Conservation (phyloP, 37 sponge, comb jelly and placozoan species). For the Chondrilla cf. caribensis region DNA sequence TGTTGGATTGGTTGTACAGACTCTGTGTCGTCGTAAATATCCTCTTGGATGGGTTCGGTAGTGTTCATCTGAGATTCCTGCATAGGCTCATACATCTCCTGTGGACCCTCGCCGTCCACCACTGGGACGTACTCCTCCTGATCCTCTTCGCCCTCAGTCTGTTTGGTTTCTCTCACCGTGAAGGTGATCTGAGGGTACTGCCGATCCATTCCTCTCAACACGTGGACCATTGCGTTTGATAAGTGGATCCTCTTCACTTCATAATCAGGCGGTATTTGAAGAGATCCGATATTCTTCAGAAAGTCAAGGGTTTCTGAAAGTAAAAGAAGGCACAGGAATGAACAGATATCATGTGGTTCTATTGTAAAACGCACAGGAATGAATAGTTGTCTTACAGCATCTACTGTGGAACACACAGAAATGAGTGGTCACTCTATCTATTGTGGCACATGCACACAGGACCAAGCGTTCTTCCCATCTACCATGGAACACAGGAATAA, state of each 20-base stretch:
- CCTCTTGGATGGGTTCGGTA: conserved; percentile 11
- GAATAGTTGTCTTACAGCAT: too few species aligned
- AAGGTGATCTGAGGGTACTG: conserved; percentile 41
- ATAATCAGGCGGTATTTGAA: conserved; percentile 36
- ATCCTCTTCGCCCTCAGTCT: conserved; percentile 28
- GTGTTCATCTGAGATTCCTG: background rate
- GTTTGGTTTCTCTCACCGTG: background rate
- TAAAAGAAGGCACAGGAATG: background rate
- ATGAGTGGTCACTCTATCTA: too few species aligned
- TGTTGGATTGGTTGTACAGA: background rate
- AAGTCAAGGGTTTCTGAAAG: conserved; percentile 44
- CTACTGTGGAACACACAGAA: too few species aligned
- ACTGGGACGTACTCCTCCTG: conserved; percentile 18
- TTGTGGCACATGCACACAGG: too few species aligned
- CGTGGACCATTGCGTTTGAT: background rate
- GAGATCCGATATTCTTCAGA: conserved; percentile 37
- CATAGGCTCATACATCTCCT: conserved; percentile 59
- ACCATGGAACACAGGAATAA: too few species aligned
- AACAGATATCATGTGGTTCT: too few species aligned
- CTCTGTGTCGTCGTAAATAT: conserved; percentile 56
- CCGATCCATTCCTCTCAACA: conserved; percentile 30
- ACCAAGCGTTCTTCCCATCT: too few species aligned
- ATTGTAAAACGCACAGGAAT: too few species aligned
- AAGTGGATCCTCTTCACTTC: conserved; percentile 36
- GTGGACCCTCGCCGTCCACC: conserved; percentile 22